These are phyloP conservation scores for Piaya cayana DNA, from an alignment of 2,113 vertebrate species.

Conservation along the genomic window DNA sequence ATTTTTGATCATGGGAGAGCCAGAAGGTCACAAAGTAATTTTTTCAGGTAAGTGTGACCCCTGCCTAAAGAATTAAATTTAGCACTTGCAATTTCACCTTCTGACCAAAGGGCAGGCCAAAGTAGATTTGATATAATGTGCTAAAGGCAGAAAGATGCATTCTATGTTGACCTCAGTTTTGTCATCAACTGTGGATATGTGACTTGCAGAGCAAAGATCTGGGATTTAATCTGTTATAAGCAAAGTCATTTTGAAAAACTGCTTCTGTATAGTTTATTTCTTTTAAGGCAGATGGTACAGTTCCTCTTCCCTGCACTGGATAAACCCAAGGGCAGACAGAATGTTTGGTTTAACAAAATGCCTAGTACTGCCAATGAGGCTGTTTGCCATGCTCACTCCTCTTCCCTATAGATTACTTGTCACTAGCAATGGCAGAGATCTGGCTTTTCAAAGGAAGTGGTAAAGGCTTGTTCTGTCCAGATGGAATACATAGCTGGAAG, in stretches of 20 bases:
- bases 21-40: background rate
- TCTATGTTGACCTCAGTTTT: background rate
- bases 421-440: background rate
- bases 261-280: background rate
- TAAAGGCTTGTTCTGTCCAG: background rate
- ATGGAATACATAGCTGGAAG: background rate
- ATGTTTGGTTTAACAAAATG: background rate
- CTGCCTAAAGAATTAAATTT: background rate
- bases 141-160: background rate
- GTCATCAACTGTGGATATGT: background rate
- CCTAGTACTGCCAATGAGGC: background rate
- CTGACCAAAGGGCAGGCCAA: background rate
- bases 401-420: background rate
- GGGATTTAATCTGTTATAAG: background rate
- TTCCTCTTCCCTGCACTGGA: background rate
- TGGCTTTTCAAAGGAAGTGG: background rate
- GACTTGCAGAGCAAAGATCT: background rate
- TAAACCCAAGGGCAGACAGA: background rate
- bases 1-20: background rate
- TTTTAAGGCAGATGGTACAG: background rate
- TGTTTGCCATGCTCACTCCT: background rate
- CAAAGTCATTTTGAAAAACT: background rate
- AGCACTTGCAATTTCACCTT: background rate
- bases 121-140: background rate
- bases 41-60: background rate